These are phyloP conservation scores for Neodiprion pinetum DNA, from an alignment of 1,140 invertebrate species.

Conservation along the genomic window DNA sequence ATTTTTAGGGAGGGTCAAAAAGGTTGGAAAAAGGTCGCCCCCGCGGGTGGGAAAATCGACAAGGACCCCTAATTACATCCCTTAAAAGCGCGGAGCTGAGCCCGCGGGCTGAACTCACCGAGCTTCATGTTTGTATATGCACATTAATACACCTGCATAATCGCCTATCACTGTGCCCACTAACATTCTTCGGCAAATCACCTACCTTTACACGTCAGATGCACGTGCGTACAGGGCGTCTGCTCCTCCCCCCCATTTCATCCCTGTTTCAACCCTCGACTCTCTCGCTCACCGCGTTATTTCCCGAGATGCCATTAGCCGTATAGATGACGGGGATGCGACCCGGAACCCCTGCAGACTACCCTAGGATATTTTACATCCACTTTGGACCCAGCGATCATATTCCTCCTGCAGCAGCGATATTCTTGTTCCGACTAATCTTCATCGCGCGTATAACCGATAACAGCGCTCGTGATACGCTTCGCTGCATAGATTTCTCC, in stretches of 20 bases:
- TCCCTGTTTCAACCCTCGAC: too few relatives aligned
- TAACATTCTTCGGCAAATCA: not conserved
- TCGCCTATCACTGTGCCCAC: not conserved
- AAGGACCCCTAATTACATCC: not conserved
- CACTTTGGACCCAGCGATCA: too few relatives aligned
- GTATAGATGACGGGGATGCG: not conserved
- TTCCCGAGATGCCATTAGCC: slow-evolving; percentile 2
- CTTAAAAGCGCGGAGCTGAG: not conserved
- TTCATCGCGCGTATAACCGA: too few relatives aligned
- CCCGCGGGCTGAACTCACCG: not conserved
- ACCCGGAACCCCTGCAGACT: too few relatives aligned
- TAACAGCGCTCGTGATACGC: too few relatives aligned
- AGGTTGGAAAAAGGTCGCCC: not conserved
- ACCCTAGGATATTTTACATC: too few relatives aligned
- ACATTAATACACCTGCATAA: not conserved
- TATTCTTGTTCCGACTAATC: too few relatives aligned
- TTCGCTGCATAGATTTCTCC: too few relatives aligned
- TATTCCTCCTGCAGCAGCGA: too few relatives aligned
- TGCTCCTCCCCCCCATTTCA: too few relatives aligned
- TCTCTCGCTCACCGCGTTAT: not conserved
- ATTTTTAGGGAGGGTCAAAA: slow-evolving; percentile 3
- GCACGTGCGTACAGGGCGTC: too few relatives aligned
- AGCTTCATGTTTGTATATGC: not conserved
- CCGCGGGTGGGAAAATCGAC: not conserved
- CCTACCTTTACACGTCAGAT: not conserved